Evolutionary conservation across 1,140 invertebrate genomes (phyloP), one percentile per base, ranked within the genome.

Genomic region (Orchestia grillus): DNA sequence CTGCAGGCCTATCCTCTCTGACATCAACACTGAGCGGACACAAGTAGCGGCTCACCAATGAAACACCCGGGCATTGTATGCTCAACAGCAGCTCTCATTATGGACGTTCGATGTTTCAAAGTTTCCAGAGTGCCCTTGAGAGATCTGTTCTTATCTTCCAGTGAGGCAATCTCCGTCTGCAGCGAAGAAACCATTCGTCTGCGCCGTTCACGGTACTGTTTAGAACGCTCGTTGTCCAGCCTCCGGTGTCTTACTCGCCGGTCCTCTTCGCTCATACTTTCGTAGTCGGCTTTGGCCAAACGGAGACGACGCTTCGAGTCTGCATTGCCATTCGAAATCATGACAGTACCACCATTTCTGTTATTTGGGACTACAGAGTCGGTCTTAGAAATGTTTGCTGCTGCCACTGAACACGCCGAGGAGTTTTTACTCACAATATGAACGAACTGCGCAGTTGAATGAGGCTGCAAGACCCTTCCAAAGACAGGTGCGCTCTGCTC

Each of bases 211-310:
- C 92, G 44, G 40, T 94, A 94, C 44, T 94, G 92, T 44, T 94
- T 94, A 6, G 92, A 94, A 6, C 92, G 92, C 44, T 94, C 41
- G 44, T 94, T 94, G 92, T 94, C 92, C 16, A 94, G 44, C 44
- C 15, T 44, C 19, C 92, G 43, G 36, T 94, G 92, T 15, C 92
- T 44, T n/a, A 94, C 92, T n/a, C 92, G 44, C 6, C 92, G 43
- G 40, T 94, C 92, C 44, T 94, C 92, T 94, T 94, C 92, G 41
- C 43, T 94, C 92, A 94, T 94, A 40, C 92, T 94, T n/a, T 94
- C 92, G 40, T 94, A 94, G 41, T 94, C 92, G 36, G 92, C 92
- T 45, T 94, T 94, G 41, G 92, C 92, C 92, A 94, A 45, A 15
- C 92, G 92, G 11, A 94, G 44, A 8, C 92, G 43, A 40, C 92